Conservation (phyloP, 1,140 invertebrate species). For the Lepidurus apus region DNA sequence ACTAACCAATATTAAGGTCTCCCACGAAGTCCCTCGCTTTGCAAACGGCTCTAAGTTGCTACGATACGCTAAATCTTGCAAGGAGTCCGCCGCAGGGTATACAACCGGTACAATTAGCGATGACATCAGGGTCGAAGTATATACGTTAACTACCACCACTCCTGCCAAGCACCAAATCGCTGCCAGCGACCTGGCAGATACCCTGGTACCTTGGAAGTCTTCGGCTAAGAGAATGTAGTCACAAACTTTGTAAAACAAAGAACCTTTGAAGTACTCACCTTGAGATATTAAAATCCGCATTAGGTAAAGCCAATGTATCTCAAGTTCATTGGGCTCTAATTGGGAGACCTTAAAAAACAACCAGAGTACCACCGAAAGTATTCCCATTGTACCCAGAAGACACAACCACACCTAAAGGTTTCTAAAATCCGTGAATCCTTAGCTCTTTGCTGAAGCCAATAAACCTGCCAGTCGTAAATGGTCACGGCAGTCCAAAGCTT, state of each 20-base stretch:
- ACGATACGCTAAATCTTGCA: not conserved
- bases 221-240: not conserved
- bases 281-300: not conserved
- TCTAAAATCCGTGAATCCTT: no score
- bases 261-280: not conserved
- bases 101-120: constrained; percentile 27
- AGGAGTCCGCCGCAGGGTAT: not conserved
- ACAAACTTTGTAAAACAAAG: not conserved
- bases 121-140: constrained; percentile 25
- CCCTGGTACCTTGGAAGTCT: not conserved
- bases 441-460: no score
- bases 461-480: not conserved
- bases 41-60: not conserved
- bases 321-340: not conserved
- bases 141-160: constrained; percentile 21
- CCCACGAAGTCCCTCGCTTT: not conserved
- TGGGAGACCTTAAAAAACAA: not conserved
- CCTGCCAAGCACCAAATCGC: constrained; percentile 23
- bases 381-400: not conserved
- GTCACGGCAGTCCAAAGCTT: not conserved
- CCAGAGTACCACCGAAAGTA: not conserved
- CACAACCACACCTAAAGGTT: not conserved
- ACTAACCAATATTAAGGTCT: not conserved
- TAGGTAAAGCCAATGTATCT: not conserved
- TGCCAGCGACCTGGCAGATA: not conserved